Conservation (phyloP, 2,888 invertebrate genomes). For the Callinectes sapidus region DNA sequence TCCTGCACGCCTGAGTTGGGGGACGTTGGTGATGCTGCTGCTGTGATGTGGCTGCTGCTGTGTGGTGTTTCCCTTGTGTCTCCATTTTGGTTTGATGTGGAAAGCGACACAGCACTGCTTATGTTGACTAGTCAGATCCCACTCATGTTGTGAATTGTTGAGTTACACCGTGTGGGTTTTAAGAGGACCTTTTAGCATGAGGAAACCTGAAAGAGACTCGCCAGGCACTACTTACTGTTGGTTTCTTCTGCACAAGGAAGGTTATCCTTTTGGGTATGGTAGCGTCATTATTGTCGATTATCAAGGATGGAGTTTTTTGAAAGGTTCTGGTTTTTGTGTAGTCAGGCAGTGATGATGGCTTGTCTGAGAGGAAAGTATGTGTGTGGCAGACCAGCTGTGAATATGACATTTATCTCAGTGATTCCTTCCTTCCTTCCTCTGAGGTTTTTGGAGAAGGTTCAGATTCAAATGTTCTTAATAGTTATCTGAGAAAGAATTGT, state of each 20-base stretch:
- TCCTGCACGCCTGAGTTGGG: background rate
- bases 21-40: background rate
- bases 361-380: too few species aligned
- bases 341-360: too few species aligned
- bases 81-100: background rate
- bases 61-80: background rate
- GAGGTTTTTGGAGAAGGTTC: too few species aligned
- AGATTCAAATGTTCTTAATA: too few species aligned
- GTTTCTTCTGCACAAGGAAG: background rate
- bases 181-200: background rate
- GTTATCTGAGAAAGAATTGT: too few species aligned
- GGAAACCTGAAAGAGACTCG: background rate
- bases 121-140: background rate
- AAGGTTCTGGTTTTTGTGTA: too few species aligned
- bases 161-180: background rate
- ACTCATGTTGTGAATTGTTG: background rate
- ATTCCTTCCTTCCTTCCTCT: too few species aligned
- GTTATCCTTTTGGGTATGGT: background rate
- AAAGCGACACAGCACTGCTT: background rate
- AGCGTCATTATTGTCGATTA: background rate
- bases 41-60: background rate
- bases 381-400: too few species aligned
- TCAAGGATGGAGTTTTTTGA: background rate
- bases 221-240: background rate
- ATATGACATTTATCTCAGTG: too few species aligned